These are phyloP conservation scores for Triplophysa yarkandensis DNA, from an alignment of 2,797 vertebrate species.

Conservation along the genomic window DNA sequence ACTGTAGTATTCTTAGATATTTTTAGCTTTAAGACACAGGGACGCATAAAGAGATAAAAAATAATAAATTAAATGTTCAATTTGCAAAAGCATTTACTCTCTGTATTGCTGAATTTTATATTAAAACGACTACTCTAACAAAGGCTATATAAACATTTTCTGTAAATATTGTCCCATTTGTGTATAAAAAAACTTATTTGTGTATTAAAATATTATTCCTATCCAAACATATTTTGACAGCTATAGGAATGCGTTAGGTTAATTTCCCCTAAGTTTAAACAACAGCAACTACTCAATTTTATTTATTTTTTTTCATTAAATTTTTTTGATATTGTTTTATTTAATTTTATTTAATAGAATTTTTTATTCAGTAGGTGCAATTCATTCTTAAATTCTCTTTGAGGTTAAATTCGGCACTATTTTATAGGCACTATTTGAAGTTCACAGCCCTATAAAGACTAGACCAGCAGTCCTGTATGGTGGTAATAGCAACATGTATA, in stretches of 20 bases:
- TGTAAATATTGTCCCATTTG: not conserved
- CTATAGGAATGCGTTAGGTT: not conserved
- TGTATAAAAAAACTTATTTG: too few relatives aligned
- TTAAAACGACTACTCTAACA: not conserved
- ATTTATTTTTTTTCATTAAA: too few relatives aligned
- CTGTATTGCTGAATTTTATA: not conserved
- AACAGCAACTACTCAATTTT: not conserved
- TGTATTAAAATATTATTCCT: not conserved
- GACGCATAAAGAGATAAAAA: conserved; percentile 9
- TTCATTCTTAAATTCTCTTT: not conserved
- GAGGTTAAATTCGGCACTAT: not conserved
- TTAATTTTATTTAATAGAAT: too few relatives aligned
- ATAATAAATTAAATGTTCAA: too few relatives aligned
- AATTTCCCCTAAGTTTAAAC: not conserved
- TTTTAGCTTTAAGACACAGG: not conserved
- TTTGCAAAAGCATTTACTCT: conserved; percentile 1
- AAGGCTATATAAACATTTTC: not conserved
- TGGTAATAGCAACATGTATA: not conserved
- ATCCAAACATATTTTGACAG: not conserved
- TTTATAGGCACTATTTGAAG: not conserved
- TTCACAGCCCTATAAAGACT: not conserved
- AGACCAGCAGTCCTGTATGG: not conserved
- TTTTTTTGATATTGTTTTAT: too few relatives aligned
- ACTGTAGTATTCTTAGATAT: not conserved
- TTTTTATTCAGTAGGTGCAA: too few relatives aligned